Evolutionary conservation across 2,113 vertebrate genomes (phyloP).

Genomic region (Gavia stellata): DNA sequence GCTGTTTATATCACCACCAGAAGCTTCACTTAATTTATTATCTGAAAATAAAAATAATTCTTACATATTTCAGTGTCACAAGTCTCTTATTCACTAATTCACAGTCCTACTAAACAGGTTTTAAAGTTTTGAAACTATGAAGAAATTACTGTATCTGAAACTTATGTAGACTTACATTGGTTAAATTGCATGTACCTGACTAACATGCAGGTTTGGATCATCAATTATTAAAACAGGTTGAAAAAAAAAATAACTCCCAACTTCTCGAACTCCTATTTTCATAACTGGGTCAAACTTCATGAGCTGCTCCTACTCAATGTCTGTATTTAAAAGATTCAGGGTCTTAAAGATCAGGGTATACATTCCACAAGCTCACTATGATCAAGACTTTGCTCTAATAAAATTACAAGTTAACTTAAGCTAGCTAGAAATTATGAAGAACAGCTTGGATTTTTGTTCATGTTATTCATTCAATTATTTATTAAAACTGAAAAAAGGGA

Average conservation of each 20-base stretch:
- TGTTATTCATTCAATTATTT: background rate
- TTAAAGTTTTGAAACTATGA: background rate
- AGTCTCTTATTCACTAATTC: background rate
- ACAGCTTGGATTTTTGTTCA: background rate
- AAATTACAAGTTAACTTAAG: background rate
- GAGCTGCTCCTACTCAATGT: background rate
- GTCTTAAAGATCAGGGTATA: background rate
- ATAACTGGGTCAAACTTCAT: background rate
- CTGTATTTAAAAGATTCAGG: background rate
- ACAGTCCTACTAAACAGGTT: background rate
- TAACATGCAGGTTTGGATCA: background rate
- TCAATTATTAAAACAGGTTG: background rate
- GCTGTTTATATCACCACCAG: conserved; percentile 83
- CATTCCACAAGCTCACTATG: background rate
- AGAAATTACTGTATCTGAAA: background rate
- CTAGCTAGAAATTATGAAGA: background rate
- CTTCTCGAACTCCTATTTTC: background rate
- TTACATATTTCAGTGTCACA: background rate
- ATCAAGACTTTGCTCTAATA: background rate
- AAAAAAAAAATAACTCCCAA: background rate
- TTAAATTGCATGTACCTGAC: background rate
- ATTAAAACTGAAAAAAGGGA: background rate
- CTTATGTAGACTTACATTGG: background rate
- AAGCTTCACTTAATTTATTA: conserved; percentile 89
- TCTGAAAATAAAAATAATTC: conserved; percentile 74